phyloP scores from a whole-genome alignment of 2,113 vertebrate genomes.

The Pluvialis apricaria region DNA sequence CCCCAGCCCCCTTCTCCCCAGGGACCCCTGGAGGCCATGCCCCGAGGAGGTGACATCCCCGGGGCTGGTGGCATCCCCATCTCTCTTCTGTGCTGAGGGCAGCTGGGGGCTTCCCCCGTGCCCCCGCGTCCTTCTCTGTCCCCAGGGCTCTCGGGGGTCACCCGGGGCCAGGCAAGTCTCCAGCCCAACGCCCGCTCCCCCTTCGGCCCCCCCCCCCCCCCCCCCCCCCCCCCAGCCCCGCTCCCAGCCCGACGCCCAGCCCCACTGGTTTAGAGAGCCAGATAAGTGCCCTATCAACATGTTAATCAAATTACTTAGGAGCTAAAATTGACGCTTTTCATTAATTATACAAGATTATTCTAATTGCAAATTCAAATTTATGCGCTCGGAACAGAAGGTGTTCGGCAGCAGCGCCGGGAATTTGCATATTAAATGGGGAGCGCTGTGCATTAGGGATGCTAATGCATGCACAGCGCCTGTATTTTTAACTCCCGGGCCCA shows the following conservation, averaged over 20 bases:
- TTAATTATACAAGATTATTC: conserved; percentile 98
- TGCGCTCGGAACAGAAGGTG: conserved; percentile 95
- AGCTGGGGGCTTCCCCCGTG: no score
- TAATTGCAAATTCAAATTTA: conserved; percentile 98
- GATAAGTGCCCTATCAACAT: conserved; percentile 92
- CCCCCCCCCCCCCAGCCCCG: not conserved
- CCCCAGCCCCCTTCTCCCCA: not conserved
- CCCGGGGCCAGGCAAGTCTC: not conserved
- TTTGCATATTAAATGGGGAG: conserved; percentile 98
- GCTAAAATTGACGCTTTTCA: conserved; percentile 95
- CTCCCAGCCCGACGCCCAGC: conserved; percentile 62
- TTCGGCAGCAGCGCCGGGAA: conserved; percentile 93
- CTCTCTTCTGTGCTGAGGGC: not conserved
- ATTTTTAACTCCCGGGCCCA: conserved; percentile 91
- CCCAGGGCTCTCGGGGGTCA: not conserved
- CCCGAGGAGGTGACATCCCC: not conserved
- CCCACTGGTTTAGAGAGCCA: conserved; percentile 74
- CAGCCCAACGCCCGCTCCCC: not conserved
- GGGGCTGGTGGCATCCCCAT: not conserved
- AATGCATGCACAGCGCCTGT: conserved; percentile 94
- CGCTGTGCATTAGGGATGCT: conserved; percentile 87
- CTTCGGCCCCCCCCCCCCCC: not conserved
- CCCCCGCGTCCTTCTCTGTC: not conserved
- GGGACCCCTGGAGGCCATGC: not conserved
- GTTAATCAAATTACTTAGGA: conserved; percentile 97